Conservation (phyloP, 2,113 vertebrate species). For the Platycercus adscitus region DNA sequence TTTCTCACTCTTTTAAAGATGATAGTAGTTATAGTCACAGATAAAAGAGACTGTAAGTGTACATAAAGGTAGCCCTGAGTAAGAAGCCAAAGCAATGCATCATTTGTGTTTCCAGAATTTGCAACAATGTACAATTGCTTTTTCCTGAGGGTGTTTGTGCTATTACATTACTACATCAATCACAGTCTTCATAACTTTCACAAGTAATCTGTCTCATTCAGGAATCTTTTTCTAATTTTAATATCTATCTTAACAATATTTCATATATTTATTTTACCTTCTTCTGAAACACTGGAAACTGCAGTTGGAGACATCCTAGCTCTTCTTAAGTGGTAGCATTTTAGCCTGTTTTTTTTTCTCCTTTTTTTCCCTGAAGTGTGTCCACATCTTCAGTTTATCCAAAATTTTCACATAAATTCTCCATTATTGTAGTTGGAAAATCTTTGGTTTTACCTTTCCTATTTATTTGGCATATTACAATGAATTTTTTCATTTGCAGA, state of each 20-base stretch:
- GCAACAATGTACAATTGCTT: fast-evolving
- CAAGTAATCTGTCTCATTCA: background rate
- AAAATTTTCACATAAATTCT: background rate
- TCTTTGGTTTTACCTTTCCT: background rate
- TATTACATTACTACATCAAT: background rate
- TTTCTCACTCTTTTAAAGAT: background rate
- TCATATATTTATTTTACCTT: background rate
- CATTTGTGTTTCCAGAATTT: background rate
- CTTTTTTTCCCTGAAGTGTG: background rate
- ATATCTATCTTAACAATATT: background rate
- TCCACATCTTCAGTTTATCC: background rate
- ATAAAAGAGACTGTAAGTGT: background rate
- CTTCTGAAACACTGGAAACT: background rate
- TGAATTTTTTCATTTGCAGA: background rate
- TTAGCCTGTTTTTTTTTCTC: background rate
- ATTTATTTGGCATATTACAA: background rate
- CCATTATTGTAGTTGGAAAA: background rate
- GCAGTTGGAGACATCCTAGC: background rate
- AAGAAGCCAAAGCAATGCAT: background rate
- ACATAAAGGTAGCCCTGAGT: background rate
- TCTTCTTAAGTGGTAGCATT: background rate
- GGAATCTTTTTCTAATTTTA: background rate
- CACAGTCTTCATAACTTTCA: background rate
- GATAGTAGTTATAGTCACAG: background rate
- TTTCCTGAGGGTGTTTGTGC: background rate